These are phyloP conservation scores for Leptestheria dahalacensis DNA, from an alignment of 1,140 invertebrate species.

Conservation along the genomic window DNA sequence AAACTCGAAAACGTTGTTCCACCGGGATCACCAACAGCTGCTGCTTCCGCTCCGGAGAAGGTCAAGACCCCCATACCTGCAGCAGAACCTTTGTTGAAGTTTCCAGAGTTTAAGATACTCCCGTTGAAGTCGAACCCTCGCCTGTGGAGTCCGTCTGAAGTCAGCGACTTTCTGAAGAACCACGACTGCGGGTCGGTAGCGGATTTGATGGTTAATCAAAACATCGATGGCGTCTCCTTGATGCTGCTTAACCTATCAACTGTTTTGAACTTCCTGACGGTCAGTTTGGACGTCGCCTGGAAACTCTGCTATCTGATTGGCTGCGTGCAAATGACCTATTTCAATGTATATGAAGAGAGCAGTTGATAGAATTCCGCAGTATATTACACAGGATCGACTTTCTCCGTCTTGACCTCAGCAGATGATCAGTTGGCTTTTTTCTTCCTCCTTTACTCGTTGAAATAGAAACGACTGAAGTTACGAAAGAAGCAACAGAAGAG, in stretches of 20 bases:
- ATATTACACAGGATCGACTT: neutral
- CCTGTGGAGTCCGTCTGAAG: neutral
- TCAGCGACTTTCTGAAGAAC: neutral
- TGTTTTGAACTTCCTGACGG: slow-evolving; percentile 9
- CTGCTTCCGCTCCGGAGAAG: no score
- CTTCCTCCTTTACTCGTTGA: no score
- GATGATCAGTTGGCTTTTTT: no score
- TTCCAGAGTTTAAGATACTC: neutral
- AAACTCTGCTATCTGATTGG: slow-evolving; percentile 13
- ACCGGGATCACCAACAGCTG: neutral
- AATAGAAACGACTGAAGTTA: no score
- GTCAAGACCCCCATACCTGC: no score
- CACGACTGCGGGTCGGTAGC: neutral
- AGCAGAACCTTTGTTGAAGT: neutral
- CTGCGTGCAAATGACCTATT: slow-evolving; percentile 11
- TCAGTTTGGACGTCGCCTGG: slow-evolving; percentile 8
- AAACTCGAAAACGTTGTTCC: neutral
- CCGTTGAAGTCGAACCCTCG: neutral
- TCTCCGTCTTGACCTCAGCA: no score
- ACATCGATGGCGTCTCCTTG: slow-evolving; percentile 7
- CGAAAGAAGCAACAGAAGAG: no score
- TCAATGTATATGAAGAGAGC: neutral
- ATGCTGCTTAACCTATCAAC: slow-evolving; percentile 5
- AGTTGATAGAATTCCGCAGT: neutral
- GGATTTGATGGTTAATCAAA: neutral